These are phyloP conservation scores for Mormyrops attenuatus DNA, from an alignment of 2,797 vertebrate species.

Conservation along the genomic window DNA sequence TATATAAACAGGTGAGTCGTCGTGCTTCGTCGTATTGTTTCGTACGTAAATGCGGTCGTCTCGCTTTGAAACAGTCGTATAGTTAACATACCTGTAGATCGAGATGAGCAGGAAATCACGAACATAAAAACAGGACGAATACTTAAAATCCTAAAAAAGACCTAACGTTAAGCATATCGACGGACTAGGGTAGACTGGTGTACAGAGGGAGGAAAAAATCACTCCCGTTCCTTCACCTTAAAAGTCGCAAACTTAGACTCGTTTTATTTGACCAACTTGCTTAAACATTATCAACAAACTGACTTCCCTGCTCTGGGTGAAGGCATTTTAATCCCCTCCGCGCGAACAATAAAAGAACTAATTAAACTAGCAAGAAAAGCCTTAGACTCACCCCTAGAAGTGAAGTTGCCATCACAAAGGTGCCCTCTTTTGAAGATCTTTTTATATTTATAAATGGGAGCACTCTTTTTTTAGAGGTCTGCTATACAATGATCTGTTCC, in stretches of 20 bases:
- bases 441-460: conserved; percentile 83
- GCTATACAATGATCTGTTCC: conserved; percentile 29
- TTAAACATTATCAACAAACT: conserved; percentile 63
- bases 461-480: conserved; percentile 51
- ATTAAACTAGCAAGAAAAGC: conserved; percentile 73
- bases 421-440: conserved; percentile 78
- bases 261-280: conserved; percentile 61
- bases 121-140: conserved; percentile 25
- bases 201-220: background rate
- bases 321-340: conserved; percentile 65
- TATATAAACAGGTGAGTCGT: background rate
- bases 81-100: conserved; percentile 66
- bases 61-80: background rate
- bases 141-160: conserved; percentile 38
- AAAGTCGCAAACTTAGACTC: conserved; percentile 24
- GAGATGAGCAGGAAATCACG: conserved; percentile 41
- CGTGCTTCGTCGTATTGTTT: background rate
- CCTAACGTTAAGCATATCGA: conserved; percentile 43
- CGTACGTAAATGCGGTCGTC: background rate
- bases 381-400: conserved; percentile 90
- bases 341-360: conserved; percentile 67
- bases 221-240: background rate
- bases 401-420: conserved; percentile 91
- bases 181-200: conserved; percentile 32
- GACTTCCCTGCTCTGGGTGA: conserved; percentile 67